A percentile compares a stretch with the other conserved stretches of the same genome.
Evolutionary conservation across 2,888 invertebrate species (phyloP).

Genomic region (Griposia aprilina): DNA sequence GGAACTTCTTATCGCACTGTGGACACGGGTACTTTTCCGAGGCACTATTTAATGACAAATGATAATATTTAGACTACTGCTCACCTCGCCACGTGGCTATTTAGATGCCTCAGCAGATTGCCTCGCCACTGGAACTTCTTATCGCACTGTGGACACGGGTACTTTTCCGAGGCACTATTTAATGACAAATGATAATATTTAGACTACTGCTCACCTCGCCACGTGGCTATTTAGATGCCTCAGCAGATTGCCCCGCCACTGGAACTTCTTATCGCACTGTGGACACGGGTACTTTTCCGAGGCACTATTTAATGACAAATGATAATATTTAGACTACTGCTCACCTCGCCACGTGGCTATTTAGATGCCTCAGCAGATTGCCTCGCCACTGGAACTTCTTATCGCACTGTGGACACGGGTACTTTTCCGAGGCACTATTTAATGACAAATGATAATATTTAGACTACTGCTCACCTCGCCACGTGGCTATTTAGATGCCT

Average conservation of each 20-base stretch:
- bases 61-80: neutral
- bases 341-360: constrained; percentile 91
- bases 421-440: constrained; percentile 73
- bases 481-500: constrained; percentile 94
- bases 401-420: constrained; percentile 89
- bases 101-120: constrained; percentile 93
- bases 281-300: constrained; percentile 77
- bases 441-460: neutral
- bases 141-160: constrained; percentile 89
- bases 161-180: constrained; percentile 62
- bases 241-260: constrained; percentile 94
- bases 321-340: neutral
- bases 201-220: constrained; percentile 86
- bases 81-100: constrained; percentile 91
- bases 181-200: neutral
- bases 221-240: constrained; percentile 94
- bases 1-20: constrained; percentile 93
- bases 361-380: constrained; percentile 93
- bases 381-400: constrained; percentile 95
- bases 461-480: constrained; percentile 86
- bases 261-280: constrained; percentile 93
- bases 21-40: constrained; percentile 75
- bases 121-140: constrained; percentile 95
- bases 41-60: neutral
- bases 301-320: neutral